Evolutionary conservation across 2,797 vertebrate species (phyloP), one percentile per base, ranked within the genome.

Genomic region (Mormyrops attenuatus): DNA sequence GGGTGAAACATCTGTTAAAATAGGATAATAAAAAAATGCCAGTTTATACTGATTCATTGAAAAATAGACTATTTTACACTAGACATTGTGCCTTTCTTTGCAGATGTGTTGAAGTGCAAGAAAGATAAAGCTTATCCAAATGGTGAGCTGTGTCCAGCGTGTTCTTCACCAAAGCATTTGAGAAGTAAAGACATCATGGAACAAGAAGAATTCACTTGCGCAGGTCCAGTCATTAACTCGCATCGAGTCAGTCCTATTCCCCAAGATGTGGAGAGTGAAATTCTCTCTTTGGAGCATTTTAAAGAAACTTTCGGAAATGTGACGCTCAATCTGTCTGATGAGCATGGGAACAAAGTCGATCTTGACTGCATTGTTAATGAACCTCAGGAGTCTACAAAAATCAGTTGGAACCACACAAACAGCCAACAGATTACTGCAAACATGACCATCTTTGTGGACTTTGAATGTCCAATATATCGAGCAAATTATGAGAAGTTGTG

Each of bases 51-150:
- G 52, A 87, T 5, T 26, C 26, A 87, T 73, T 63, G 57, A 49
- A 49, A 20, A 38, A 26, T 63, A 6, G 13, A 17, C 34, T 20
- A 80, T 87, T 89, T 87, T 87, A 20, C 38, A 41, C n/a, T 87
- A 88, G 26, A n/a, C 50, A 5, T 50, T 44, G 41, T 60, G 30
- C 26, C 44, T 90, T 53, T 91, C 38, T 49, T 89, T 4, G 0
- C 87, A 99, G 98, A 96, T 69, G 92, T 98, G 11, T 89, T 99
- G 30, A 99, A 98, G 93, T 99, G 98, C 92, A 98, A 98, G 92
- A 98, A 98, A 89, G 98, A 99, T 93, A 95, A 93, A 90, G 92
- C 95, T 0, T 96, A 97, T 13, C 95, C 96, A 6, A 95, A 95
- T 0, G 97, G 97, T 0, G 97, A 97, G 90, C 88, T 97, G 50